Conservation (phyloP, 2,888 invertebrate species). For the Panzeria rudis region DNA sequence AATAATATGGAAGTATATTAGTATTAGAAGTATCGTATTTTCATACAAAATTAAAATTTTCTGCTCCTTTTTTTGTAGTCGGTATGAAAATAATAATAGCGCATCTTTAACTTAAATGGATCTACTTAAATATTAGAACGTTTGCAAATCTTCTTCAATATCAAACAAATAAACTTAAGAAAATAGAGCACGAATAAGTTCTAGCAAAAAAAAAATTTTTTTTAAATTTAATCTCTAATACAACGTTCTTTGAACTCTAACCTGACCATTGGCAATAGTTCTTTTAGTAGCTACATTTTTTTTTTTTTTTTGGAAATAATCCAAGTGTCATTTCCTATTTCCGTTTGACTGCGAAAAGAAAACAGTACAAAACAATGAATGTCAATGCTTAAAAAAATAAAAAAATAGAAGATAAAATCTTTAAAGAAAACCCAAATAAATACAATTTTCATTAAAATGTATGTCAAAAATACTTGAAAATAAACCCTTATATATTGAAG, state of each 20-base stretch:
- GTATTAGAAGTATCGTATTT: no score
- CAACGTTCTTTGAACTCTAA: constrained; percentile 46
- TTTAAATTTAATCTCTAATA: not conserved
- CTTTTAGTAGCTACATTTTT: not conserved
- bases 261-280: constrained; percentile 48
- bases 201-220: not conserved
- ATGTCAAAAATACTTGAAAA: constrained; percentile 36
- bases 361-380: constrained; percentile 29
- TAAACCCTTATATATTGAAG: not conserved
- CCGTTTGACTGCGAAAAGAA: constrained; percentile 16
- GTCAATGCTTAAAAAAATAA: constrained; percentile 18
- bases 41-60: no score
- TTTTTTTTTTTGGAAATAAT: constrained; percentile 46
- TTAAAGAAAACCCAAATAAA: not conserved
- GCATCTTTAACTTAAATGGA: no score
- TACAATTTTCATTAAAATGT: constrained; percentile 36
- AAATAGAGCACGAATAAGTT: not conserved
- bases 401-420: not conserved
- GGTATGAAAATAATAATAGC: no score
- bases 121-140: no score
- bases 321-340: constrained; percentile 55
- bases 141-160: no score
- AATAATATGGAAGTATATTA: no score
- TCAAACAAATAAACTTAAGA: no score
- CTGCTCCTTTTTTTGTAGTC: no score